Evolutionary conservation across 2,113 vertebrate genomes (phyloP).

Genomic region (Xiphorhynchus elegans): DNA sequence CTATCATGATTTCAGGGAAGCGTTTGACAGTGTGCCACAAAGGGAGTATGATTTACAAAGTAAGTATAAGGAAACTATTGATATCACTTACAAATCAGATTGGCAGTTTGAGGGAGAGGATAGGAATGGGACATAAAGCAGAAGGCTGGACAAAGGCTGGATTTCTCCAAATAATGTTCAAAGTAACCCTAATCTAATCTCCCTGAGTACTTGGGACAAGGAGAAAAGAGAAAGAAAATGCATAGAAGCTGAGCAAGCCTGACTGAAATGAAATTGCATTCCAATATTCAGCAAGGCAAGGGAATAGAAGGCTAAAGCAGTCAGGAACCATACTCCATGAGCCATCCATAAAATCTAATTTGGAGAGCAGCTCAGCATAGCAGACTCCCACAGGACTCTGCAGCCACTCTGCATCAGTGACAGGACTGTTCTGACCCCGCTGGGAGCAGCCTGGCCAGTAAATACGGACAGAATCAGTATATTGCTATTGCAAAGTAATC

Average conservation of each 20-base stretch:
- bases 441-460: background rate
- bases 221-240: background rate
- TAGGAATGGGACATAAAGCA: background rate
- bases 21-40: conserved; percentile 44
- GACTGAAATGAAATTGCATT: background rate
- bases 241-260: background rate
- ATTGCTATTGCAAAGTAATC: background rate
- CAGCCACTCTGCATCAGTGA: background rate
- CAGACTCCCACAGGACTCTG: background rate
- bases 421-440: background rate
- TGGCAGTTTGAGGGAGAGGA: background rate
- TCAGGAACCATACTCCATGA: background rate
- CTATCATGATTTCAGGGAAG: conserved; percentile 70
- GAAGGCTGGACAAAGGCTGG: background rate
- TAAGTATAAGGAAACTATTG: conserved; percentile 27
- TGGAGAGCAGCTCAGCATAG: background rate
- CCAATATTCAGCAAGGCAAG: background rate
- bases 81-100: conserved; percentile 33
- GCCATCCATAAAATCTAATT: background rate
- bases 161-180: background rate
- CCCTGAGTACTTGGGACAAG: background rate
- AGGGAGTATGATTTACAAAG: conserved; percentile 56
- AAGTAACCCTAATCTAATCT: background rate
- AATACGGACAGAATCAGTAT: background rate
- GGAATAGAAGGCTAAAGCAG: background rate